Base-by-base conservation (phyloP, 1,140 invertebrate species). In the Drosophila suzukii region DNA sequence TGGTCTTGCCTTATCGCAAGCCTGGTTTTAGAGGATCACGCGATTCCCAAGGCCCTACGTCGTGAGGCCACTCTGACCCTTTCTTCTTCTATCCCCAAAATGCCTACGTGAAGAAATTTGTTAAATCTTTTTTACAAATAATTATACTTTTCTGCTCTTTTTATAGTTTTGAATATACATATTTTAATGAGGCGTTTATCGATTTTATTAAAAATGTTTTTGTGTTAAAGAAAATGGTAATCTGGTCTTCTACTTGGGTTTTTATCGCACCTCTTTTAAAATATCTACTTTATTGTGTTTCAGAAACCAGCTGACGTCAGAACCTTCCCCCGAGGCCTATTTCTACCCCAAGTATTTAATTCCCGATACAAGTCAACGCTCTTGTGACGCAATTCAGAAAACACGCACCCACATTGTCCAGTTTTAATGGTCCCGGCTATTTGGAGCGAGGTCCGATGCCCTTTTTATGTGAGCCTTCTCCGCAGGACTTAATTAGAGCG, bases 401-500 rank as follows among this genome's bases (percentile, higher is more conserved):
- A 67, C 73, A 76, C 70, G 68, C 70, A 34, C 15, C 56, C 68
- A 17, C 51, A 71, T 63, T 78, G 66, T 78, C 27, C 20, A 36
- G 32, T 27, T 76, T 80, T 81, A 63, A 80, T 76, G 58, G 36
- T 34, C 41, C 34, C 30, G 54, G 39, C 58, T 32, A 57, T 60
- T 77, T 77, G 75, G 61, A 58, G 58, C 57, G 56, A 32, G 30
- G 15, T 38, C 39, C 58, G 47, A 66, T 59, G 79, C 81, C 75
- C 70, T 51, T 65, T 79, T 74, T 61, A 61, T 75, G 74, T 63
- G 27, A 30, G 43, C 46, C 17, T 72, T 78, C 83, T 57, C 83
- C 67, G 84, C 83, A 78, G 80, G 80, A 88, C 84, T 84, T 89
- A 88, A 88, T 88, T 88, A 89, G 72, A 65, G 63, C 75, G 66